Percentiles rank a stretch among this genome's conserved stretches.
Evolutionary conservation across 2,797 vertebrate species (phyloP).

Genomic region (Tinamus major): DNA sequence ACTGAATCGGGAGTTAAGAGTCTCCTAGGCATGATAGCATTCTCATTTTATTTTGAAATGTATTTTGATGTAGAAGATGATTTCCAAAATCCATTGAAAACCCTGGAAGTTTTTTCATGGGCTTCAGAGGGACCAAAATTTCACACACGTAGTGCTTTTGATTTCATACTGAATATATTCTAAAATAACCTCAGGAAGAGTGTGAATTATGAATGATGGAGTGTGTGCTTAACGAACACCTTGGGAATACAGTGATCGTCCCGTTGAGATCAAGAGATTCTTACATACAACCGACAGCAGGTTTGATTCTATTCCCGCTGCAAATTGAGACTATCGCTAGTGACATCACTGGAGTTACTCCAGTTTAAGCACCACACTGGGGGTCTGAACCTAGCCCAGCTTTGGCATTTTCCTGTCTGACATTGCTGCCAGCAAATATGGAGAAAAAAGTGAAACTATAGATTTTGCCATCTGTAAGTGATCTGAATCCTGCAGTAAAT

Average conservation of each 20-base stretch:
- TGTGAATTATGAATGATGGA: background rate
- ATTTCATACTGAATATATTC: background rate
- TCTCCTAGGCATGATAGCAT: background rate
- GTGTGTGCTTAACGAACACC: background rate
- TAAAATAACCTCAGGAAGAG: background rate
- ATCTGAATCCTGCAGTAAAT: constrained; percentile 65
- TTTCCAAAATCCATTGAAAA: background rate
- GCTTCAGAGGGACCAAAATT: background rate
- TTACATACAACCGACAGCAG: background rate
- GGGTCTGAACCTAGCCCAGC: background rate
- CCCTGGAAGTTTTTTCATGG: background rate
- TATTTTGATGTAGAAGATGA: background rate
- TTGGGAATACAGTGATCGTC: background rate
- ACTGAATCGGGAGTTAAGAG: constrained; percentile 6
- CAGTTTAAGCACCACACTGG: background rate
- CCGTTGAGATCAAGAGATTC: accelerated
- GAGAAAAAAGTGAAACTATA: background rate
- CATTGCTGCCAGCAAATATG: background rate
- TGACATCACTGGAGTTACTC: background rate
- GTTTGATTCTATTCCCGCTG: background rate
- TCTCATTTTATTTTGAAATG: constrained; percentile 30
- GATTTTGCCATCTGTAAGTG: constrained; percentile 16
- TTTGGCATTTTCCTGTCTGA: background rate
- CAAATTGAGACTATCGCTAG: background rate
- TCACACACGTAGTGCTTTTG: background rate